Evolutionary conservation across 2,113 vertebrate genomes (phyloP).

Genomic region (Oryzias javanicus): DNA sequence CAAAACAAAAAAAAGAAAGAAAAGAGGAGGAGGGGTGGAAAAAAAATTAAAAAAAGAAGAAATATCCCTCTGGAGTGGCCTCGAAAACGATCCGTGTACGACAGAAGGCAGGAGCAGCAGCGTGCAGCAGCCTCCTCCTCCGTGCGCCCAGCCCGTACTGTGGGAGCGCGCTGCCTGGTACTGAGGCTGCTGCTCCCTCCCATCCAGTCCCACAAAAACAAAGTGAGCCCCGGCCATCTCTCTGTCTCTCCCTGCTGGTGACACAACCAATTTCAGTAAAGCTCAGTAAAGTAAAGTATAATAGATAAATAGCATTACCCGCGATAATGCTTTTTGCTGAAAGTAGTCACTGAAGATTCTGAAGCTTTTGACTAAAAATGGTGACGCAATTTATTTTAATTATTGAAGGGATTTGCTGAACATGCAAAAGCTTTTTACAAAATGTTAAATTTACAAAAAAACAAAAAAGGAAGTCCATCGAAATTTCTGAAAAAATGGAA

Average conservation of each 20-base stretch:
- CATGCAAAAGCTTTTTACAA: too few relatives aligned
- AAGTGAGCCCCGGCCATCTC: constrained; percentile 58
- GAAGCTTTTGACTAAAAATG: too few relatives aligned
- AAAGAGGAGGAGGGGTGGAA: neutral
- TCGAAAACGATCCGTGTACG: constrained; percentile 48
- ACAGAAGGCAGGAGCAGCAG: constrained; percentile 60
- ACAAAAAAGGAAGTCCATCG: too few relatives aligned
- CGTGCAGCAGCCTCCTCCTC: constrained; percentile 67
- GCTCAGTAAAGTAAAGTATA: neutral
- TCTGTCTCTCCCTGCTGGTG: constrained; percentile 77
- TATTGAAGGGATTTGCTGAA: too few relatives aligned
- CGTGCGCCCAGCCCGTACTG: constrained; percentile 45
- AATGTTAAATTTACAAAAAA: too few relatives aligned
- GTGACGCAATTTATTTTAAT: too few relatives aligned
- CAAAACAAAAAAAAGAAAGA: constrained; percentile 15
- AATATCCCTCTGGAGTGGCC: constrained; percentile 60
- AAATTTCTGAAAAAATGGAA: too few relatives aligned
- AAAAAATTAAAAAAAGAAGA: neutral
- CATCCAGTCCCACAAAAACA: constrained; percentile 54
- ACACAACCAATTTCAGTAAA: constrained; percentile 52
- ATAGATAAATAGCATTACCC: too few relatives aligned
- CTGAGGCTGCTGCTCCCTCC: constrained; percentile 75
- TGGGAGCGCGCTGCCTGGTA: constrained; percentile 68
- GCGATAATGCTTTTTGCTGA: too few relatives aligned
- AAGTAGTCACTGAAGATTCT: too few relatives aligned